Conservation (phyloP, 2,797 vertebrate species). For the Peromyscus attwateri region DNA sequence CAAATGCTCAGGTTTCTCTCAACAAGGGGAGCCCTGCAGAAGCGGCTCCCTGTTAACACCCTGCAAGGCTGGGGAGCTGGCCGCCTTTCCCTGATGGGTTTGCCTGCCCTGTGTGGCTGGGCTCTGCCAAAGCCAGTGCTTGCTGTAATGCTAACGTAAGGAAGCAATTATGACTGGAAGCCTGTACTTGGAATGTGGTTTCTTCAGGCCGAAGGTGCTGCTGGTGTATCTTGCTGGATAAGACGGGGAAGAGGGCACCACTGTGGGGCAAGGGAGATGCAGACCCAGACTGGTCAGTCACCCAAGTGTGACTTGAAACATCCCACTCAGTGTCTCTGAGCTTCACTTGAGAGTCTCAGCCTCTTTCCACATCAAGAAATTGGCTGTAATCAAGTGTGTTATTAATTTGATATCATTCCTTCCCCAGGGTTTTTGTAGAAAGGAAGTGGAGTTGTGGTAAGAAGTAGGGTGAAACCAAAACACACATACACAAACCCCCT, state of each 20-base stretch:
- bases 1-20: background rate
- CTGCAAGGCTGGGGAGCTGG: background rate
- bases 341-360: background rate
- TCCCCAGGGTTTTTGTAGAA: constrained; percentile 73
- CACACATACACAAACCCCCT: constrained; percentile 63
- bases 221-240: background rate
- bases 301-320: background rate
- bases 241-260: background rate
- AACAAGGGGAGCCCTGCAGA: background rate
- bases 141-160: background rate
- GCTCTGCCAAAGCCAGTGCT: constrained; percentile 3
- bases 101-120: background rate
- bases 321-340: background rate
- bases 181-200: constrained; percentile 53
- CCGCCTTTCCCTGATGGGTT: background rate
- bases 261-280: no score
- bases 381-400: constrained; percentile 62
- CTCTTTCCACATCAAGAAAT: constrained; percentile 6
- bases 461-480: constrained; percentile 72
- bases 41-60: background rate
- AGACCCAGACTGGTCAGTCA: background rate
- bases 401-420: constrained; percentile 68
- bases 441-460: constrained; percentile 73
- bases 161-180: constrained; percentile 60
- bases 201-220: background rate